phyloP scores from a whole-genome alignment of 64 coral and sea anemone genomes.

The Montipora cactus region DNA sequence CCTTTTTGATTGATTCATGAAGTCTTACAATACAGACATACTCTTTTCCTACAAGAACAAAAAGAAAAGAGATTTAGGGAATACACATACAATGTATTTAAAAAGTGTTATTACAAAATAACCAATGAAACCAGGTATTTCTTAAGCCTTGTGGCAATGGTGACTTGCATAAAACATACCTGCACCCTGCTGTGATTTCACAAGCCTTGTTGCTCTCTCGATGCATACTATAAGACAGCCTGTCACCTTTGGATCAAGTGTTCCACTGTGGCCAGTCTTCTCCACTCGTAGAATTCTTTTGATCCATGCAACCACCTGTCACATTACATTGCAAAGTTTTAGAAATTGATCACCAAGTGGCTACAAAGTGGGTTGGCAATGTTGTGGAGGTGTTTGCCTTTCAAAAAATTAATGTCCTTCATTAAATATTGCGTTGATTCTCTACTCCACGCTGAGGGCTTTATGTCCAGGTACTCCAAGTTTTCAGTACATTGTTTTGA shows the following conservation, averaged over 20 bases:
- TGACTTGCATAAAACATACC: conserved; percentile 50
- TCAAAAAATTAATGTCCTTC: too few relatives aligned
- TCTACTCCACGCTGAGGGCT: too few relatives aligned
- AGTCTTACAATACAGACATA: conserved; percentile 98
- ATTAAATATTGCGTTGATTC: too few relatives aligned
- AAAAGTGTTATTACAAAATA: background rate
- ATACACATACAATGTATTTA: background rate
- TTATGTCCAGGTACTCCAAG: too few relatives aligned
- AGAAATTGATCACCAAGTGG: too few relatives aligned
- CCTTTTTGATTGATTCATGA: conserved; percentile 84
- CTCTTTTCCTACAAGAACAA: conserved; percentile 82
- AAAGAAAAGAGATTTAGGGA: background rate
- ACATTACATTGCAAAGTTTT: too few relatives aligned
- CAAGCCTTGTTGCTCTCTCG: conserved; percentile 95
- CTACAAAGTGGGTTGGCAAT: too few relatives aligned
- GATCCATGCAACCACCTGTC: conserved; percentile 97
- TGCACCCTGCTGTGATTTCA: conserved; percentile 99
- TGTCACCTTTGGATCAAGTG: conserved; percentile 97
- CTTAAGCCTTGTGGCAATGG: background rate
- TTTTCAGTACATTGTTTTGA: too few relatives aligned
- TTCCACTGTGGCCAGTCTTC: conserved; percentile 98
- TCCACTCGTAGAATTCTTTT: conserved; percentile 96
- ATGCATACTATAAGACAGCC: conserved; percentile 99
- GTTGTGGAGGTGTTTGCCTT: too few relatives aligned
- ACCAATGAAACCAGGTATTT: too few relatives aligned